These are phyloP conservation scores for Caenorhabditis latens DNA, from an alignment of 1,140 invertebrate species.

Conservation along the genomic window DNA sequence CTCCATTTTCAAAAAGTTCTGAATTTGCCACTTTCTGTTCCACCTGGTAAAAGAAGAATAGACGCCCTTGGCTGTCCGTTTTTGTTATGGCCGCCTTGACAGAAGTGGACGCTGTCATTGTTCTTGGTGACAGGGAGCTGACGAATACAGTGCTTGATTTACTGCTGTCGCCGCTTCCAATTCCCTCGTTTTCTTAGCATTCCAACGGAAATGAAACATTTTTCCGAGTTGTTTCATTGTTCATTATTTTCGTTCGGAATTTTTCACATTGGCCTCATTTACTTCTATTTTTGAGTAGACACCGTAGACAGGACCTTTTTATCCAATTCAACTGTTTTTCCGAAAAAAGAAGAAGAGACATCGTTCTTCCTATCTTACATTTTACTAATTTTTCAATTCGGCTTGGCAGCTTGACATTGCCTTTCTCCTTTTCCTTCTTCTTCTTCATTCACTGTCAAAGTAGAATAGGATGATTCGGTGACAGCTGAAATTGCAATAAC, in stretches of 20 bases:
- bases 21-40: constrained; percentile 21
- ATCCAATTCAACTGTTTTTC: not conserved
- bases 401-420: constrained; percentile 41
- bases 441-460: constrained; percentile 27
- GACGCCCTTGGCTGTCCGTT: constrained; percentile 49
- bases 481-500: constrained; percentile 56
- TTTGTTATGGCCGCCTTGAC: constrained; percentile 48
- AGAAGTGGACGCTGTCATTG: constrained; percentile 18
- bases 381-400: constrained; percentile 26
- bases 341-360: not conserved
- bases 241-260: not conserved
- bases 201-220: not conserved
- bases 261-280: no score
- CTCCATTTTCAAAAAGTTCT: not conserved
- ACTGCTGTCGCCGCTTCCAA: not conserved
- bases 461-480: constrained; percentile 53
- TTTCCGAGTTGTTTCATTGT: not conserved
- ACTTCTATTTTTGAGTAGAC: no score
- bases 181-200: not conserved
- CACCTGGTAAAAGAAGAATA: constrained; percentile 42
- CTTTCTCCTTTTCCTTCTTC: not conserved
- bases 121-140: constrained; percentile 52
- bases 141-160: constrained; percentile 48
- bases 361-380: not conserved
- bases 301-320: not conserved